Base-by-base conservation (phyloP, 2,113 vertebrate genomes). In the Campylomormyrus tamandua region DNA sequence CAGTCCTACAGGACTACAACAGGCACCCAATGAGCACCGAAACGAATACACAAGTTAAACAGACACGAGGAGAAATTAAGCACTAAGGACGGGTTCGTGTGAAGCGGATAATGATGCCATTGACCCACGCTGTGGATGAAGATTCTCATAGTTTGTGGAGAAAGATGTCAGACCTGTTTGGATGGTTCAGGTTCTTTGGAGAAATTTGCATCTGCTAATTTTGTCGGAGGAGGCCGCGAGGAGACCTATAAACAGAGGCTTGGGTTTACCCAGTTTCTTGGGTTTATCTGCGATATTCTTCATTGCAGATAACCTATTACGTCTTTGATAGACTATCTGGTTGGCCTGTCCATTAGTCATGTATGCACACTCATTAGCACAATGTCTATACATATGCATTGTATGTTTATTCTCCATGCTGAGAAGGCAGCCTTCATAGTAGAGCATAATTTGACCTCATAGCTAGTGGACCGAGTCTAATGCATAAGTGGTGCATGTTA, bases 361-460 rank as follows among this genome's bases (percentile, higher is more conserved):
- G n/a, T n/a, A 11, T 27, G 58, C 58, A 48, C 83, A 48, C 10
- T 48, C 21, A 46, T 87, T 4, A 27, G 24, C 24, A 56, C 11
- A n/a, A 27, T 17, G 27, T 87, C 48, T 92, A 5, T n/a, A n/a
- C 27, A 24, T 92, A 70, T 19, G 62, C n/a, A 5, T 35, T 92
- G 49, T 94, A 99, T 98, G 93, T 99, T 99, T 94, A 98, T 99
- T 92, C 98, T 99, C 87, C 98, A 99, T 84, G 98, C 98, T 2
- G 99, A 99, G 94, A 99, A 99, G 94, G 99, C 98, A 0, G 98
- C 98, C 1, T 99, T 99, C 89, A 97, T 99, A 90, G 98, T 98
- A 92, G 98, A 99, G 91, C 98, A 99, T 90, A 97, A 99, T 94
- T 99, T 99, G 98, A 98, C 98, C 50, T 99, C 98, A 0, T 99